Conservation (phyloP, 2,113 vertebrate genomes). For the Tetraodon nigroviridis region DNA sequence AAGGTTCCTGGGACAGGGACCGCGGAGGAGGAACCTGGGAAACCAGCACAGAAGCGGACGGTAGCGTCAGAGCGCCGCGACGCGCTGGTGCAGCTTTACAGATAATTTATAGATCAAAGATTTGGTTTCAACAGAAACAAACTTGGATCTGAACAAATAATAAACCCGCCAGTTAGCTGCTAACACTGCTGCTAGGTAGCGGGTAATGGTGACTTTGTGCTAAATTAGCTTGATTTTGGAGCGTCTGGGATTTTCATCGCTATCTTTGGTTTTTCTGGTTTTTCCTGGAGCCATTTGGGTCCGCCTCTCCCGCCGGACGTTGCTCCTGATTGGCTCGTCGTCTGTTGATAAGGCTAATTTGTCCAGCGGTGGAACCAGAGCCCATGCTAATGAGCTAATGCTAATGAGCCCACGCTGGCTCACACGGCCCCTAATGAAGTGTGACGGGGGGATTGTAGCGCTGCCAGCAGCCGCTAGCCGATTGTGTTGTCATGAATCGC, state of each 20-base stretch:
- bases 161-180: no score
- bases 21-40: constrained; percentile 81
- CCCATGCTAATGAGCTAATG: constrained; percentile 84
- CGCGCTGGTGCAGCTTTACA: no score
- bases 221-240: no score
- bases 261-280: not conserved
- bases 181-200: no score
- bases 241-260: no score
- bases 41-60: not conserved
- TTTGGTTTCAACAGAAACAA: no score
- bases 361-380: constrained; percentile 53
- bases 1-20: constrained; percentile 95
- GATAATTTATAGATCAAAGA: no score
- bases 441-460: constrained; percentile 92
- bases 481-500: constrained; percentile 99
- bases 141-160: no score
- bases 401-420: constrained; percentile 65
- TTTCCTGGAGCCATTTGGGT: not conserved
- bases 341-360: constrained; percentile 57
- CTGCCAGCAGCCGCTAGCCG: constrained; percentile 63
- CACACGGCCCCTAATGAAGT: constrained; percentile 85
- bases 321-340: constrained; percentile 26
- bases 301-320: constrained; percentile 2
- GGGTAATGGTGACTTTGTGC: no score
- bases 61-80: not conserved